phyloP scores from a whole-genome alignment of 1,140 invertebrate genomes.

The Scaptomyza montana region DNA sequence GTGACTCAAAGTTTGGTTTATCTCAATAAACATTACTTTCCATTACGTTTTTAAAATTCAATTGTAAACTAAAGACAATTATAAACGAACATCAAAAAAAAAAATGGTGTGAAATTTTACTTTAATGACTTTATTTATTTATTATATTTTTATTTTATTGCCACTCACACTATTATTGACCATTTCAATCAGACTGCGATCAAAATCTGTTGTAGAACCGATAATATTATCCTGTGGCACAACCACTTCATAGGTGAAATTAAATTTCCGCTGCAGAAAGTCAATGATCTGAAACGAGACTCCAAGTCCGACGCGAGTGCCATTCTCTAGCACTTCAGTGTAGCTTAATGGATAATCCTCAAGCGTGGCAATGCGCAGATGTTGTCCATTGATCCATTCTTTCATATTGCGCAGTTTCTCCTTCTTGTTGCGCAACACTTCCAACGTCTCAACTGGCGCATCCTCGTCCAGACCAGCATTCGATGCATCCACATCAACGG shows the following conservation, averaged over 20 bases:
- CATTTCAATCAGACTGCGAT: slow-evolving; percentile 86
- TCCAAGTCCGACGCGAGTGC: slow-evolving; percentile 86
- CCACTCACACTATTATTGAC: slow-evolving; percentile 71
- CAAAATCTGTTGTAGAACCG: slow-evolving; percentile 83
- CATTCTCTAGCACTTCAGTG: slow-evolving; percentile 84
- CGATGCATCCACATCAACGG: slow-evolving; percentile 26
- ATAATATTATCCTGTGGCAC: slow-evolving; percentile 85
- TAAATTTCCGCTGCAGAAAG: slow-evolving; percentile 87
- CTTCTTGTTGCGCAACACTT: slow-evolving; percentile 53
- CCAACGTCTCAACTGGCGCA: slow-evolving; percentile 53
- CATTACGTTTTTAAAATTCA: too few relatives aligned
- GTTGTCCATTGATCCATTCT: slow-evolving; percentile 72
- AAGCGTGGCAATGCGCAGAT: slow-evolving; percentile 72
- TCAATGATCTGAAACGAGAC: slow-evolving; percentile 89
- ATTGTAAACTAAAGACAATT: too few relatives aligned
- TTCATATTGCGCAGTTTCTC: slow-evolving; percentile 52
- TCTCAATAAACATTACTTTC: too few relatives aligned
- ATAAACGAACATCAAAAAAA: too few relatives aligned
- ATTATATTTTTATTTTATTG: too few relatives aligned
- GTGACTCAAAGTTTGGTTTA: too few relatives aligned
- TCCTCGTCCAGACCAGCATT: slow-evolving; percentile 41
- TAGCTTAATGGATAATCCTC: slow-evolving; percentile 88
- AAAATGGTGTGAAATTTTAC: too few relatives aligned
- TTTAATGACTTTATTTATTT: too few relatives aligned
- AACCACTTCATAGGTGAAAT: slow-evolving; percentile 89